phyloP scores from a whole-genome alignment of 1,140 invertebrate species.

The Hirudo medicinalis region DNA sequence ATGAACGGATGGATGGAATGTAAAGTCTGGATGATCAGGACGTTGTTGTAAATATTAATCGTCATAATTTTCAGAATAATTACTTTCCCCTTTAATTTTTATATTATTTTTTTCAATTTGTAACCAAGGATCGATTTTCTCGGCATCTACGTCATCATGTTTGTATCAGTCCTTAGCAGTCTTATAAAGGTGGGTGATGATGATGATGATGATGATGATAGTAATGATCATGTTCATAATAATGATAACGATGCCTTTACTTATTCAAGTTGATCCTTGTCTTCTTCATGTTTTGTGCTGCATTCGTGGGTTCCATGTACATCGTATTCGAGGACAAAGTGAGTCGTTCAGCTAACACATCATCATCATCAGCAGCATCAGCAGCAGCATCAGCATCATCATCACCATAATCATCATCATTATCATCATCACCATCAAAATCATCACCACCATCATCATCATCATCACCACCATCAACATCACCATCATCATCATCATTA shows the following conservation, averaged over 20 bases:
- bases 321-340: constrained; percentile 21
- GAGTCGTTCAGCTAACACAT: not conserved
- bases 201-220: not conserved
- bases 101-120: not conserved
- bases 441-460: not conserved
- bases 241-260: not conserved
- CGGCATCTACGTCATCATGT: constrained; percentile 26
- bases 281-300: constrained; percentile 21
- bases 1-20: too few relatives aligned
- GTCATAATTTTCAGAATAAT: not conserved
- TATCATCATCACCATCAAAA: not conserved
- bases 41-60: not conserved
- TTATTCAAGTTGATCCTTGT: constrained; percentile 23
- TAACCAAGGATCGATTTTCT: constrained; percentile 24
- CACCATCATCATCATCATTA: not conserved
- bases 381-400: not conserved
- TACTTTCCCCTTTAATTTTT: not conserved
- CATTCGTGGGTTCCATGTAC: constrained; percentile 22
- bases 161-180: constrained; percentile 23
- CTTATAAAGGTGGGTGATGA: constrained; percentile 22
- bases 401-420: too few relatives aligned
- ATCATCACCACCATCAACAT: not conserved
- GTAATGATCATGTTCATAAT: not conserved
- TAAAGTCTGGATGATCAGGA: not conserved
- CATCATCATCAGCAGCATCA: not conserved